Base-by-base conservation (phyloP, 2,113 vertebrate genomes). In the Cyrtonyx montezumae region DNA sequence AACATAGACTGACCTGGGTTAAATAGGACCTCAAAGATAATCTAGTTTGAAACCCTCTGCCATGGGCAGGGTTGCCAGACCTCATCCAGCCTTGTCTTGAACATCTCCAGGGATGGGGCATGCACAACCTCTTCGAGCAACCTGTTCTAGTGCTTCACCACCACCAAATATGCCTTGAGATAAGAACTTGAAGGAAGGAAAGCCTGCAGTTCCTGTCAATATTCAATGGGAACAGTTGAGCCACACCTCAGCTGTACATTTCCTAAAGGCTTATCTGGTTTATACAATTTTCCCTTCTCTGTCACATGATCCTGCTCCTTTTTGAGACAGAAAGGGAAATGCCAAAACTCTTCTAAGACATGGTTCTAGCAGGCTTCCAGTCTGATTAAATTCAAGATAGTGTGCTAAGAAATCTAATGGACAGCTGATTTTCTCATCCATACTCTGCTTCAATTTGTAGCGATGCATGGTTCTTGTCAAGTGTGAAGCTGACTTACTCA, bases 391-490 rank as follows among this genome's bases (percentile, higher is more conserved):
- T 62, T 28, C 16, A 70, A 70, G 36, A 43, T 48, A 7, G 5
- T 34, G 3, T 65, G 37, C 23, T 90, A 62, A 61, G 46, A 79
- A 70, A 70, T 65, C n/a, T 66, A 40, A 70, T 7, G 26, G 34
- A 40, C 7, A 20, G 28, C 8, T 76, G 23, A 22, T 66, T 46
- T 85, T 69, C 9, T 69, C 32, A 48, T 65, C 34, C 17, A 3
- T n/a, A 55, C 28, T 45, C 56, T 32, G 34, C 8, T 53, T 73
- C 7, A 34, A 20, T 68, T 84, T 78, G 51, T 28, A 67, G 56
- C 42, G 0, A 0, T 43, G 45, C 3, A 3, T 51, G n/a, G 46
- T n/a, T 49, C 23, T 10, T 30, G 20, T 55, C 36, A 56, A 56
- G 51, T 30, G 42, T 36, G 45, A 91, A 81, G 45, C 11, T 55